phyloP scores from a whole-genome alignment of 2,797 vertebrate genomes.

The Neosilurus mollespiculum region DNA sequence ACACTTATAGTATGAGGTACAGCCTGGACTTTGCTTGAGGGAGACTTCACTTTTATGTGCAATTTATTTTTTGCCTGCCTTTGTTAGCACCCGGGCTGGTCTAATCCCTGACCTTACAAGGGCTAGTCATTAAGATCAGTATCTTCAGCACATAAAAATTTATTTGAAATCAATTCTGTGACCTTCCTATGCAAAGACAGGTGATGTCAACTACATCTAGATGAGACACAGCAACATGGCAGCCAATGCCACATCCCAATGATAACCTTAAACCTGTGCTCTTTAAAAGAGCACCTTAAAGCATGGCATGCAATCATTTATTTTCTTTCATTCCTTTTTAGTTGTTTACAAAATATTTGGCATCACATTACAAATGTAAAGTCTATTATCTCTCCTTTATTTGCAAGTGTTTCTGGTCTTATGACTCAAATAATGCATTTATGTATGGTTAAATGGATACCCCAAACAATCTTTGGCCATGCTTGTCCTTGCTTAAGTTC shows the following conservation, averaged over 20 bases:
- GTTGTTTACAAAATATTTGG: not conserved
- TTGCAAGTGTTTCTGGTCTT: not conserved
- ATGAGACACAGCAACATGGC: constrained; percentile 44
- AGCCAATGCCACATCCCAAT: not conserved
- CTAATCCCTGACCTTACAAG: constrained; percentile 68
- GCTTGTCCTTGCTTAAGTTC: not conserved
- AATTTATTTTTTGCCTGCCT: constrained; percentile 66
- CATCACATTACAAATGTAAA: not conserved
- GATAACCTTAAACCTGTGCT: constrained; percentile 24
- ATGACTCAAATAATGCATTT: not conserved
- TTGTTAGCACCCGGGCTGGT: constrained; percentile 63
- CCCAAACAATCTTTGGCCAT: no score
- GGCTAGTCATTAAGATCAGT: constrained; percentile 72
- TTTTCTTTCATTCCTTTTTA: no score
- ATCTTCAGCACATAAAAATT: constrained; percentile 73
- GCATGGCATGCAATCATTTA: not conserved
- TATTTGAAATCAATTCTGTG: constrained; percentile 77
- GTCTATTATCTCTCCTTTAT: not conserved
- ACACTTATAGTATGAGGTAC: constrained; percentile 23
- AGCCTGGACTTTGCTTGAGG: constrained; percentile 51
- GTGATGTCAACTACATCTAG: constrained; percentile 56
- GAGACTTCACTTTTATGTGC: constrained; percentile 47
- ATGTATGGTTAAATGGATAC: not conserved
- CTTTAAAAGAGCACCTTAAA: not conserved
- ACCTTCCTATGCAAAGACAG: constrained; percentile 72